These are phyloP conservation scores for Ctenopoma kingsleyae DNA, from an alignment of 2,797 vertebrate species.

Conservation along the genomic window DNA sequence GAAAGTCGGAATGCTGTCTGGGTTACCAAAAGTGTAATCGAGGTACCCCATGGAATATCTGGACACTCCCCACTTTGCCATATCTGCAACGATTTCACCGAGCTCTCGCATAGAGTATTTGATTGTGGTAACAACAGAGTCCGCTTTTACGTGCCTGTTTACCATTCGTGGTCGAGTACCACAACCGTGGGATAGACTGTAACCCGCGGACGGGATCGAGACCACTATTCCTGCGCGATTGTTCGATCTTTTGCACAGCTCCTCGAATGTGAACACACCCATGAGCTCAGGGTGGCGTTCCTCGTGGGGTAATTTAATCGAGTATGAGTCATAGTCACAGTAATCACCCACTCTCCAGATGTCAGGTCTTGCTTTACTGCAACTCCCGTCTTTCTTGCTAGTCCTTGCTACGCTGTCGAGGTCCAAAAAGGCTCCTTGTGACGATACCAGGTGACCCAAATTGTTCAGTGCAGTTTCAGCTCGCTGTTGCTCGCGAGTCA, in stretches of 20 bases:
- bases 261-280: slow-evolving; percentile 1
- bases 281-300: not conserved
- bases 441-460: not conserved
- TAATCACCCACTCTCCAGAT: not conserved
- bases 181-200: not conserved
- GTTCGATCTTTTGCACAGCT: slow-evolving; percentile 15
- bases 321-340: not conserved
- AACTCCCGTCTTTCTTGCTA: not conserved
- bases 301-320: not conserved
- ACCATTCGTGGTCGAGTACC: fast-evolving
- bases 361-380: not conserved
- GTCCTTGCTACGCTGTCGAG: not conserved
- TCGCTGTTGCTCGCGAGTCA: not conserved
- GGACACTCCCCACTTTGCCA: slow-evolving; percentile 21
- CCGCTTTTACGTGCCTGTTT: slow-evolving; percentile 8
- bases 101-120: not conserved
- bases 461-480: not conserved
- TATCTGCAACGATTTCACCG: not conserved
- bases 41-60: slow-evolving; percentile 19
- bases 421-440: slow-evolving; percentile 10
- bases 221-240: slow-evolving; percentile 3
- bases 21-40: slow-evolving; percentile 4
- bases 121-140: not conserved
- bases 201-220: not conserved
- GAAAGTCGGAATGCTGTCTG: not conserved